Conservation (phyloP, 2,113 vertebrate species). For the Noturus placidus region DNA sequence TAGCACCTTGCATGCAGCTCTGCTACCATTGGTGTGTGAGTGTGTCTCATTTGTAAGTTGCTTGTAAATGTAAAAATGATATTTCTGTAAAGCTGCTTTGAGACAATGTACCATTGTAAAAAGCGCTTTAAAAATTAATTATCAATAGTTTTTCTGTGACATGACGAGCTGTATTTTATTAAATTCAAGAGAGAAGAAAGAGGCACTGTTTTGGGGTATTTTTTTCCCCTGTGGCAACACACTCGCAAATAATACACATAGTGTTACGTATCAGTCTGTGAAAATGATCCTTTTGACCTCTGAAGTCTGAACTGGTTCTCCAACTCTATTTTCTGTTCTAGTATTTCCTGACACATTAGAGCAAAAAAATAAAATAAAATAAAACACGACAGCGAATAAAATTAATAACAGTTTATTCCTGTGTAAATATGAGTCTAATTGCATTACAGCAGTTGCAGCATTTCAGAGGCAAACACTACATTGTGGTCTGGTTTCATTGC, state of each 20-base stretch:
- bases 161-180: not conserved
- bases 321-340: not conserved
- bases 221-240: not conserved
- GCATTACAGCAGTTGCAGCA: slow-evolving; percentile 31
- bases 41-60: no score
- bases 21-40: no score
- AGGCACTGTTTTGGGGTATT: not conserved
- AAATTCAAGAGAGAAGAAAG: not conserved
- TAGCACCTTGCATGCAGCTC: no score
- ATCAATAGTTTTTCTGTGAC: not conserved
- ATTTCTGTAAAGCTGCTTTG: no score
- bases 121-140: no score
- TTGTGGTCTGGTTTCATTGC: not conserved
- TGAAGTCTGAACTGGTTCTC: not conserved
- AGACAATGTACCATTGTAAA: no score
- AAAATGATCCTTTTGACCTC: not conserved
- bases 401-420: slow-evolving; percentile 30
- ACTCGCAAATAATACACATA: not conserved
- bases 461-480: slow-evolving; percentile 3
- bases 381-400: not conserved
- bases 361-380: not conserved
- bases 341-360: not conserved
- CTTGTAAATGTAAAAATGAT: no score
- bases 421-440: not conserved
- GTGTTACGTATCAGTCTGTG: not conserved